These are phyloP conservation scores for Agriopis leucophaearia DNA, from an alignment of 2,888 invertebrate genomes.

Conservation along the genomic window DNA sequence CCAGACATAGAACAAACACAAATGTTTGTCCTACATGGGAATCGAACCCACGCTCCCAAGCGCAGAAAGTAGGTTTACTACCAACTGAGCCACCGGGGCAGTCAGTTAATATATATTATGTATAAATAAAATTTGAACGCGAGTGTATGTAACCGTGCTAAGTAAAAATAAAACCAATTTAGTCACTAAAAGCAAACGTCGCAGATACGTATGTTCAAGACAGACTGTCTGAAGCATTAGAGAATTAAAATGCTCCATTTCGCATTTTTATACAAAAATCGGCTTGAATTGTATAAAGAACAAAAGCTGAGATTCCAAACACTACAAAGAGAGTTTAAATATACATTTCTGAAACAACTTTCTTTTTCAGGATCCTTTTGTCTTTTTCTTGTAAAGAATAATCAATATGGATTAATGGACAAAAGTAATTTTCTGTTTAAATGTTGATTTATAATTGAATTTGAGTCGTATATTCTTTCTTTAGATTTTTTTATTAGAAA, in stretches of 20 bases:
- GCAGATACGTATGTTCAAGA: neutral
- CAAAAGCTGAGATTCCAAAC: slow-evolving; percentile 11
- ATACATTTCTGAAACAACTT: slow-evolving; percentile 9
- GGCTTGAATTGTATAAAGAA: slow-evolving; percentile 1
- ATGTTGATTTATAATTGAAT: too few species aligned
- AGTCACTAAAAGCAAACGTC: neutral
- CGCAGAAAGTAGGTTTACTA: too few species aligned
- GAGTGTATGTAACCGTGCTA: too few species aligned
- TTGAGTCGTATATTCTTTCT: too few species aligned
- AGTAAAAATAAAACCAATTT: neutral
- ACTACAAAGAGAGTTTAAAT: slow-evolving; percentile 14
- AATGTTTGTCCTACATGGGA: too few species aligned
- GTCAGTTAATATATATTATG: too few species aligned
- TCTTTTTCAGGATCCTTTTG: neutral
- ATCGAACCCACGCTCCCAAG: too few species aligned
- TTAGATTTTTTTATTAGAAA: too few species aligned
- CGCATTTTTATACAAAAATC: slow-evolving; percentile 1
- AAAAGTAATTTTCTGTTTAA: too few species aligned
- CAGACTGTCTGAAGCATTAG: neutral
- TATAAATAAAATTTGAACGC: too few species aligned
- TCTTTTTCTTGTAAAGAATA: neutral
- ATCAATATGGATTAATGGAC: neutral
- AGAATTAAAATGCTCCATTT: slow-evolving; percentile 13
- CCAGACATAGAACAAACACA: too few species aligned
- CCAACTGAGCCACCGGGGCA: too few species aligned